A percentile compares a stretch with the other conserved stretches of the same genome.
phyloP scores from a whole-genome alignment of 2,888 invertebrate genomes.

The Mesorhabditis spiculigera region DNA sequence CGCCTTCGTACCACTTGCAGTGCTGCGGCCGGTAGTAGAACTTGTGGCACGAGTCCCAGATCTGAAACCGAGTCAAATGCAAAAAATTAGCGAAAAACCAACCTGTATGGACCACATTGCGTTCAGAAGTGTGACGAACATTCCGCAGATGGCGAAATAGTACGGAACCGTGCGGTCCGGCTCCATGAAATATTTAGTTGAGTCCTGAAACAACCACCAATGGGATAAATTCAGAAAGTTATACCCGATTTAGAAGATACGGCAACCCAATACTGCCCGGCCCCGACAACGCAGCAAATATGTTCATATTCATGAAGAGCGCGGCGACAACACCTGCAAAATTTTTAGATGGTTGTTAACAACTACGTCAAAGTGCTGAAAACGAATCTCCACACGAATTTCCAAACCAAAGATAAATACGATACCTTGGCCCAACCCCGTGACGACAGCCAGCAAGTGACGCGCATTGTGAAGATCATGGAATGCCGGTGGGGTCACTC shows the following conservation, averaged over 20 bases:
- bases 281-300: slow-evolving; percentile 87
- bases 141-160: slow-evolving; percentile 26
- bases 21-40: slow-evolving; percentile 4
- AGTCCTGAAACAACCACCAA: neutral
- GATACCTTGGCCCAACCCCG: slow-evolving; percentile 11
- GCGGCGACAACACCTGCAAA: slow-evolving; percentile 84
- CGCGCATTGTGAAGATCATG: slow-evolving; percentile 71
- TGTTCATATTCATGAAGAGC: slow-evolving; percentile 87
- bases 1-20: slow-evolving; percentile 21
- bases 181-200: slow-evolving; percentile 2
- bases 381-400: neutral
- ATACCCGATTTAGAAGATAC: slow-evolving; percentile 12
- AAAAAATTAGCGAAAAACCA: neutral
- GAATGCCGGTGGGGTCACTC: slow-evolving; percentile 57
- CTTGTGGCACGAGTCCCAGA: slow-evolving; percentile 39
- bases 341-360: neutral
- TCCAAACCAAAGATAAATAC: neutral
- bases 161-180: slow-evolving; percentile 16
- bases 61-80: slow-evolving; percentile 9
- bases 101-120: slow-evolving; percentile 77
- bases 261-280: slow-evolving; percentile 87
- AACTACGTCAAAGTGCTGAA: no score
- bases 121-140: slow-evolving; percentile 67
- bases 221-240: neutral
- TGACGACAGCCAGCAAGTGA: slow-evolving; percentile 80